phyloP scores from a whole-genome alignment of 1,140 invertebrate species.

The Drosophila gunungcola region DNA sequence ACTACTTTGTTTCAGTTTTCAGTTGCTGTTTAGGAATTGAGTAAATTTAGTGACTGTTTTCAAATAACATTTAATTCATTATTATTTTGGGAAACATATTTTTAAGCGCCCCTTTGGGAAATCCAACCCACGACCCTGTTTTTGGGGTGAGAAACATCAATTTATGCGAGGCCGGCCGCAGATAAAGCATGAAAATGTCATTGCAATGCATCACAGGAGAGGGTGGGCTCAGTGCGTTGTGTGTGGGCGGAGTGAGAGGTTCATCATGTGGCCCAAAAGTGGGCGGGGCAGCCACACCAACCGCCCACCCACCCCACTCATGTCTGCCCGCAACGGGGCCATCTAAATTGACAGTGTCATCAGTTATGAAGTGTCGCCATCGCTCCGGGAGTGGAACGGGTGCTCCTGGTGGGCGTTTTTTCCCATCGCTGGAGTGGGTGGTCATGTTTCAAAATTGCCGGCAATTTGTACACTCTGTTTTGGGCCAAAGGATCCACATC shows the following conservation, averaged over 20 bases:
- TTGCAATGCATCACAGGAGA: conserved; percentile 58
- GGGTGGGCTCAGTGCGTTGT: conserved; percentile 2
- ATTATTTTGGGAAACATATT: too few relatives aligned
- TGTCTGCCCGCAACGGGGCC: conserved; percentile 14
- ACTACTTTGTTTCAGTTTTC: too few relatives aligned
- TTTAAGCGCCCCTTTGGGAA: neutral
- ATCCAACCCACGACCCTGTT: neutral
- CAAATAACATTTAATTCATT: too few relatives aligned
- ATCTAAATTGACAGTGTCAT: conserved; percentile 76
- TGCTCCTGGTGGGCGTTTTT: conserved; percentile 8
- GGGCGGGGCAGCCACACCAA: too few relatives aligned
- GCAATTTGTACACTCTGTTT: conserved; percentile 44
- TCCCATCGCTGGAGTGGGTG: neutral
- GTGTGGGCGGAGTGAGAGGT: conserved; percentile 4
- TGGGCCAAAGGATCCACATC: neutral
- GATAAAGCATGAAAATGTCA: conserved; percentile 69
- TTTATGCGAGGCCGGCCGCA: conserved; percentile 68
- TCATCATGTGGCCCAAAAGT: conserved; percentile 8
- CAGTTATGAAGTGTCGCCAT: conserved; percentile 66
- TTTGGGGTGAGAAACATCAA: conserved; percentile 33
- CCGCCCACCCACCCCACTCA: neutral
- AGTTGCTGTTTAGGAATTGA: too few relatives aligned
- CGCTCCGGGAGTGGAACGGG: conserved; percentile 6
- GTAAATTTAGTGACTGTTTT: too few relatives aligned
- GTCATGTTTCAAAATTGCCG: conserved; percentile 50